Evolutionary conservation across 64 coral and sea anemone genomes (phyloP).

Genomic region (Catalaphyllia jardinei): DNA sequence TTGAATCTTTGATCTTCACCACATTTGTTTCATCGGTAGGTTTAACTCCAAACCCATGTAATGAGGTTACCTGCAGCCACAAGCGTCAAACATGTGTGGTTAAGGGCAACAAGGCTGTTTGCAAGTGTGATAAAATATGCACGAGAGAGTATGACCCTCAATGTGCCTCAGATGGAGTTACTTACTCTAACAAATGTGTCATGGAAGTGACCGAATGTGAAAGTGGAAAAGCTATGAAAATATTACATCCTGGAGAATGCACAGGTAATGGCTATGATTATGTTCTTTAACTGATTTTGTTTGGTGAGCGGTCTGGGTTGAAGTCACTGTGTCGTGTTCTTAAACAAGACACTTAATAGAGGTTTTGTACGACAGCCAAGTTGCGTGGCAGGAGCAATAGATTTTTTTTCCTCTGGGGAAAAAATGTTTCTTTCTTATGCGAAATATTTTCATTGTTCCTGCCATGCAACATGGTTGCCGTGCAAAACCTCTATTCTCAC

Average conservation of each 20-base stretch:
- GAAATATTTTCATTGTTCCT: no score
- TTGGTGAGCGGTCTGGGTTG: no score
- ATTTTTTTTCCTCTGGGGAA: no score
- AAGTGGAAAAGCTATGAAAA: conserved; percentile 19
- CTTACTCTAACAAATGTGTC: conserved; percentile 44
- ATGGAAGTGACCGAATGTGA: conserved; percentile 52
- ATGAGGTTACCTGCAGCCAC: conserved; percentile 10
- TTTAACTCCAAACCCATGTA: conserved; percentile 30
- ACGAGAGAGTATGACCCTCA: conserved; percentile 31
- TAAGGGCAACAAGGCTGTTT: not conserved
- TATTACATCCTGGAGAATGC: conserved; percentile 33
- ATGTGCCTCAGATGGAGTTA: conserved; percentile 61
- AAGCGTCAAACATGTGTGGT: conserved; percentile 4
- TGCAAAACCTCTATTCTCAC: no score
- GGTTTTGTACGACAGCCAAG: no score
- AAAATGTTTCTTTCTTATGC: no score
- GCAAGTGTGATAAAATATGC: conserved; percentile 5
- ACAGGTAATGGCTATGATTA: not conserved
- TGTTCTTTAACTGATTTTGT: not conserved
- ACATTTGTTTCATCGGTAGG: not conserved
- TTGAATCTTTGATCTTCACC: not conserved
- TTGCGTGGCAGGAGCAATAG: no score
- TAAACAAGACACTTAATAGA: not conserved
- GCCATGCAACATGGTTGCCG: no score
- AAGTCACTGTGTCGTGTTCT: not conserved